A percentile compares a stretch with the other conserved stretches of the same genome.
phyloP scores from a whole-genome alignment of 2,113 vertebrate genomes.

The Actinemys pallida region DNA sequence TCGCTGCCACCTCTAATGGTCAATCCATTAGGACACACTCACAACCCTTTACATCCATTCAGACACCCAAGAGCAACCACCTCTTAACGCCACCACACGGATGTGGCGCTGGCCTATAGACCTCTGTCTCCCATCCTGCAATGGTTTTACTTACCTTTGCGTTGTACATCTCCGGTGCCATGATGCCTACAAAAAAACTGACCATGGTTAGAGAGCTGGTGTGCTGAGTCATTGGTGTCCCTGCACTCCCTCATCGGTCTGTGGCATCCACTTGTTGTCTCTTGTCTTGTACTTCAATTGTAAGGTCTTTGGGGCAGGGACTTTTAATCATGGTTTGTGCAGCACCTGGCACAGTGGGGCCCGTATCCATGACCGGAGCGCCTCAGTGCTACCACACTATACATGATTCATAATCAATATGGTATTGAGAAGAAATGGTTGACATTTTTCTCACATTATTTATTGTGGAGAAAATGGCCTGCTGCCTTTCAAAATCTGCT shows the following conservation, averaged over 20 bases:
- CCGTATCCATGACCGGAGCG: background rate
- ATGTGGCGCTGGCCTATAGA: background rate
- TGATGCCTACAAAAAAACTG: background rate
- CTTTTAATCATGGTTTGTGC: background rate
- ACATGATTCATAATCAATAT: background rate
- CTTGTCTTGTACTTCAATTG: background rate
- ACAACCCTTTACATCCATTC: background rate
- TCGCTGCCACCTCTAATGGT: background rate
- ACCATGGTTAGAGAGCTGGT: background rate
- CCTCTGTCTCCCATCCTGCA: background rate
- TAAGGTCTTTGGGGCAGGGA: background rate
- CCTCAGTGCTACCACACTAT: background rate
- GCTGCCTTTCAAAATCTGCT: background rate
- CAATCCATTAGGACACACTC: background rate
- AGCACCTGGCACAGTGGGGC: background rate
- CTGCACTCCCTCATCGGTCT: background rate
- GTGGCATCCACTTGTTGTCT: background rate
- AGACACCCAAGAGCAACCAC: background rate
- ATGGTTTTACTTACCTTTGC: background rate
- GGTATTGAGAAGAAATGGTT: background rate
- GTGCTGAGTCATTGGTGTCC: background rate
- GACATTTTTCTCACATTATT: background rate
- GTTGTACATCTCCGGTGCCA: background rate
- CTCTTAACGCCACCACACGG: background rate
- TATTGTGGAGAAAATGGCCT: background rate